phyloP scores from a whole-genome alignment of 2,797 vertebrate genomes.

The Remorina albescens region DNA sequence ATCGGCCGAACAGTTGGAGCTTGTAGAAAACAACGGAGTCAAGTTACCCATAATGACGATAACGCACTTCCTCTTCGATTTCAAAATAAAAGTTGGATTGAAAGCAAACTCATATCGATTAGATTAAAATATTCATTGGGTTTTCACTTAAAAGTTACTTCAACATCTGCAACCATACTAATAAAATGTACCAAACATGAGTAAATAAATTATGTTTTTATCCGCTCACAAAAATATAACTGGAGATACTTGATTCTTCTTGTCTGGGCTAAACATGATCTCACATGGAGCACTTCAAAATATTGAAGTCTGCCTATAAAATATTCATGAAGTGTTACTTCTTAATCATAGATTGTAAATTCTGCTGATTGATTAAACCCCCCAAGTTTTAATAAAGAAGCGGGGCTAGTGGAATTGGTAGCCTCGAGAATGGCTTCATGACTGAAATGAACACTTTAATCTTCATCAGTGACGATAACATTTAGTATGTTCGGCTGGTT shows the following conservation, averaged over 20 bases:
- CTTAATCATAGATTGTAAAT: no score
- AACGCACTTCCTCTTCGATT: conserved; percentile 8
- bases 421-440: no score
- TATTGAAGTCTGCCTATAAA: no score
- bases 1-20: background rate
- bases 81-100: conserved; percentile 41
- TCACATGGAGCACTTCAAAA: no score
- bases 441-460: no score
- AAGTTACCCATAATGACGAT: background rate
- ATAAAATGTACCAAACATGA: background rate
- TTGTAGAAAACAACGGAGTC: background rate
- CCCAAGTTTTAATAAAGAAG: no score
- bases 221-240: background rate
- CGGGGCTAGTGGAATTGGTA: no score
- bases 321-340: no score
- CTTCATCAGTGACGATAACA: no score
- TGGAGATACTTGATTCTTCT: background rate
- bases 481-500: no score
- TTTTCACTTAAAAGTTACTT: background rate
- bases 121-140: background rate
- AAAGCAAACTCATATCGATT: background rate
- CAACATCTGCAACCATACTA: background rate
- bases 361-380: no score
- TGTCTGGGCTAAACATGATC: no score
- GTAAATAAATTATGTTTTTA: background rate